These are phyloP conservation scores for Ruditapes philippinarum DNA, from an alignment of 1,140 invertebrate species.

Conservation along the genomic window DNA sequence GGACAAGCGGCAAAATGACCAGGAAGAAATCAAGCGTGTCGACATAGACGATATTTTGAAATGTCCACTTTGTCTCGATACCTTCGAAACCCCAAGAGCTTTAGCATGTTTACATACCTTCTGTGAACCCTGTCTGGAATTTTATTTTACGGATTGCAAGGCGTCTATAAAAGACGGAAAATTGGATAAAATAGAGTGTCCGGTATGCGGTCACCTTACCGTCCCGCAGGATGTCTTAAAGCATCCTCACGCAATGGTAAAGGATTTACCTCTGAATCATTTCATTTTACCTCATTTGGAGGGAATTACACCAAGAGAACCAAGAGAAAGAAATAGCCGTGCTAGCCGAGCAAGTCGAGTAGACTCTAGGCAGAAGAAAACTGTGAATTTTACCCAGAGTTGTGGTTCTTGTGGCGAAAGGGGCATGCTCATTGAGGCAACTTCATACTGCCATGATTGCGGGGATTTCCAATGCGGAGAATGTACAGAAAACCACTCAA, in stretches of 20 bases:
- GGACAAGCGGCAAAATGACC: neutral
- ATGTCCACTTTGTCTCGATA: constrained; percentile 60
- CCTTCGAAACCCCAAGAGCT: constrained; percentile 57
- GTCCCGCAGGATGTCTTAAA: constrained; percentile 44
- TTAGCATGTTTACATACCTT: constrained; percentile 65
- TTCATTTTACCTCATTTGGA: constrained; percentile 49
- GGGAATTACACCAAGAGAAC: neutral
- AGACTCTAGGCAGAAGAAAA: neutral
- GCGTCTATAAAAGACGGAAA: constrained; percentile 23
- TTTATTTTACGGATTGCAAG: constrained; percentile 34
- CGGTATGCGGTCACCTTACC: constrained; percentile 40
- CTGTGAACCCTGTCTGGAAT: constrained; percentile 56
- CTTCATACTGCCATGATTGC: constrained; percentile 52
- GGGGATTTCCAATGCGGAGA: constrained; percentile 52
- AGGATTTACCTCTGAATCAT: constrained; percentile 61
- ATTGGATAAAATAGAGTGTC: constrained; percentile 47
- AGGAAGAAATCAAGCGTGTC: constrained; percentile 22
- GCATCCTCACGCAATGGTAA: constrained; percentile 53
- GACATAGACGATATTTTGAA: constrained; percentile 40
- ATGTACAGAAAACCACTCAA: constrained; percentile 48
- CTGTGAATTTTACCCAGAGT: constrained; percentile 39
- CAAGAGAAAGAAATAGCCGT: too few relatives aligned
- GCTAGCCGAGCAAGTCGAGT: neutral
- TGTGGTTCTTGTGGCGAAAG: constrained; percentile 49
- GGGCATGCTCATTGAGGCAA: neutral